Evolutionary conservation across 2,113 vertebrate species (phyloP).

Genomic region (Mesitornis unicolor): DNA sequence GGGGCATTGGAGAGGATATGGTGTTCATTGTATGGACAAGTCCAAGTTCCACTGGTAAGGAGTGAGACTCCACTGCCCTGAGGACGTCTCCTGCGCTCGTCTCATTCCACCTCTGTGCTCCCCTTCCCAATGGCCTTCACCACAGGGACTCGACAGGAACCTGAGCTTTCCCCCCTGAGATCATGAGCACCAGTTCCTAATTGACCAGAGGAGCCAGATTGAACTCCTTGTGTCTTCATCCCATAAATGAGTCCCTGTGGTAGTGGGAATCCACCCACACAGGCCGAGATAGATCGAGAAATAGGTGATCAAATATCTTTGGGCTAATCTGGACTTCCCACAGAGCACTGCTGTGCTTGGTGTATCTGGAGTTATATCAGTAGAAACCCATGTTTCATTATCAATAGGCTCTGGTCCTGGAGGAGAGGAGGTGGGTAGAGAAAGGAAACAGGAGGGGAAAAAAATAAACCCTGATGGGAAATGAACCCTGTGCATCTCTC

Average conservation of each 20-base stretch:
- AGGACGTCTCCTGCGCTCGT: neutral
- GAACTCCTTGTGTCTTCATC: neutral
- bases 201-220: neutral
- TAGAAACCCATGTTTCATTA: neutral
- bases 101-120: neutral
- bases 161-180: neutral
- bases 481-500: slow-evolving; percentile 30
- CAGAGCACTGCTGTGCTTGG: neutral
- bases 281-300: neutral
- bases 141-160: neutral
- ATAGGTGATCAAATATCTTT: neutral
- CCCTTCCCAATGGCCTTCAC: neutral
- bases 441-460: neutral
- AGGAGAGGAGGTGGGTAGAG: neutral
- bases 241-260: neutral
- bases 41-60: neutral
- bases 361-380: neutral
- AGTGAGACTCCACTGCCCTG: neutral
- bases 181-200: neutral
- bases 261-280: neutral
- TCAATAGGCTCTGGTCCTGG: neutral
- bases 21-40: neutral
- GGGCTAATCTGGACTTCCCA: neutral
- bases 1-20: accelerated
- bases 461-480: slow-evolving; percentile 18